These are phyloP conservation scores for Biston stratarius DNA, from an alignment of 2,888 invertebrate species.

Conservation along the genomic window DNA sequence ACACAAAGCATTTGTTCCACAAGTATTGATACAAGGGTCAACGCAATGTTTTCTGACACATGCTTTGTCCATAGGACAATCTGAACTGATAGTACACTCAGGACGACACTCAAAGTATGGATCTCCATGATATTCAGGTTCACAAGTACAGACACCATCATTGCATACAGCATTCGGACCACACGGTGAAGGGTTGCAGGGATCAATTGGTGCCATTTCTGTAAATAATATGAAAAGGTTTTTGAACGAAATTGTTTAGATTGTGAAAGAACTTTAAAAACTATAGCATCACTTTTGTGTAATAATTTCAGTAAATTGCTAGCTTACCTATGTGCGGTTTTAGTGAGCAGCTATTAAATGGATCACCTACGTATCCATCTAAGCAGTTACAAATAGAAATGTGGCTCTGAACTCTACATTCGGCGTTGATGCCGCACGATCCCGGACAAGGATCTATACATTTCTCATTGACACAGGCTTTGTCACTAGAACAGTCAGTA, in stretches of 20 bases:
- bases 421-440: constrained; percentile 90
- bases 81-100: constrained; percentile 91
- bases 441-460: constrained; percentile 92
- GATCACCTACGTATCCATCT: constrained; percentile 91
- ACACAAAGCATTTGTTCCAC: constrained; percentile 91
- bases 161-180: constrained; percentile 88
- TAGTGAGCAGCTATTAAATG: constrained; percentile 89
- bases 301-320: constrained; percentile 35
- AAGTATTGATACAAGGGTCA: constrained; percentile 92
- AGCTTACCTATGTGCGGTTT: constrained; percentile 85
- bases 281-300: not conserved
- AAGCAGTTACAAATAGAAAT: constrained; percentile 92
- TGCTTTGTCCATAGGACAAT: constrained; percentile 89
- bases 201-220: constrained; percentile 75
- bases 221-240: constrained; percentile 33
- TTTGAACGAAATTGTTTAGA: not conserved
- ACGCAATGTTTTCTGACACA: constrained; percentile 90
- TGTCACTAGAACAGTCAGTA: constrained; percentile 90
- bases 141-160: constrained; percentile 87
- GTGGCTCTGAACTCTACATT: constrained; percentile 91
- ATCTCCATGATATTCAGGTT: constrained; percentile 88
- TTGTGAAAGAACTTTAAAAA: not conserved
- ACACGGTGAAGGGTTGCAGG: constrained; percentile 89
- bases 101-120: constrained; percentile 90
- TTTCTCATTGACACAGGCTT: constrained; percentile 90